These are phyloP conservation scores for Lophura nycthemera DNA, from an alignment of 2,113 vertebrate genomes.

Conservation along the genomic window DNA sequence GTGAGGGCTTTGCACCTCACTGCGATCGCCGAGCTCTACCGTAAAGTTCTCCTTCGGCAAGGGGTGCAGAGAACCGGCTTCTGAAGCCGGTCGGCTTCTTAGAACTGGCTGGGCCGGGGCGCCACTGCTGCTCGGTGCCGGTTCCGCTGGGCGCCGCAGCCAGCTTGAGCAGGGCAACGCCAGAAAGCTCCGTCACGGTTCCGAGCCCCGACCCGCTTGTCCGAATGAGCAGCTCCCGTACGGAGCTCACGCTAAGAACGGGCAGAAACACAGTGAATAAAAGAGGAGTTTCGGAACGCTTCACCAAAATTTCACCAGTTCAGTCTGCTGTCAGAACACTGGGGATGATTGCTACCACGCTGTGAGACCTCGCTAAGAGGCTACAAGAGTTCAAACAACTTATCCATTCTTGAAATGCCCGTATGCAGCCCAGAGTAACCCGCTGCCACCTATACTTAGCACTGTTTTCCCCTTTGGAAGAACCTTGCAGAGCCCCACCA, in stretches of 20 bases:
- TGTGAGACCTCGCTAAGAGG: not conserved
- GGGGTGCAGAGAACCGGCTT: no score
- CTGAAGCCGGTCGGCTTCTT: no score
- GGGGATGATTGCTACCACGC: fast-evolving
- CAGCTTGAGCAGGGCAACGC: no score
- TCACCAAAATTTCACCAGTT: not conserved
- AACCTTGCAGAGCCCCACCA: not conserved
- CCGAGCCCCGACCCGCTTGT: not conserved
- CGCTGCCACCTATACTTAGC: not conserved
- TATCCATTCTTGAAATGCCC: not conserved
- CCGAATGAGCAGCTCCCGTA: not conserved
- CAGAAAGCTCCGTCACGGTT: not conserved
- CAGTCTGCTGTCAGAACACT: not conserved
- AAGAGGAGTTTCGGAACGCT: not conserved
- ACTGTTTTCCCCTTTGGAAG: not conserved
- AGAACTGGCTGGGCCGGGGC: no score
- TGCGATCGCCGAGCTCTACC: fast-evolving
- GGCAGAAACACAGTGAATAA: not conserved
- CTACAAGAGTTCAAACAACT: not conserved
- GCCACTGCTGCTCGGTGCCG: no score
- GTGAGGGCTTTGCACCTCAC: not conserved
- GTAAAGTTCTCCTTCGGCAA: no score
- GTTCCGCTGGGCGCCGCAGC: no score
- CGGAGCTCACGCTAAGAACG: not conserved
- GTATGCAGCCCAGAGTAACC: not conserved